Evolutionary conservation across 2,888 invertebrate species (phyloP).

Genomic region (Sarcophaga caerulescens): DNA sequence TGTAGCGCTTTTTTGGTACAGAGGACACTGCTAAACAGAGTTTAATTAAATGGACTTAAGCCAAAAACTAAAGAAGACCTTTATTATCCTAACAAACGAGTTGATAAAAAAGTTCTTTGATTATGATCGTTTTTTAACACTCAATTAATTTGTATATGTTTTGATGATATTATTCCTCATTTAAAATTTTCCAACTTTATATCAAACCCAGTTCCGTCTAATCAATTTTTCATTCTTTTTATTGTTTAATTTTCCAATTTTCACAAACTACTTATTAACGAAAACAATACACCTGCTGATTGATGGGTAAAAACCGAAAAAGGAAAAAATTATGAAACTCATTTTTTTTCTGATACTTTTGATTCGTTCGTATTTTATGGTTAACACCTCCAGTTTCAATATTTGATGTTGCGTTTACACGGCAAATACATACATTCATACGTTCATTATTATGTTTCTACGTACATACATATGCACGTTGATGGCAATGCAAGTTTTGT

Average conservation of each 20-base stretch:
- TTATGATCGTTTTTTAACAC: not conserved
- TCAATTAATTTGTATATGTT: slow-evolving; percentile 3
- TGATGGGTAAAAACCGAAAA: slow-evolving; percentile 46
- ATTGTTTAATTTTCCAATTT: slow-evolving; percentile 61
- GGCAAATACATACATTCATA: not conserved
- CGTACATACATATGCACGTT: not conserved
- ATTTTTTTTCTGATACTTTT: slow-evolving; percentile 53
- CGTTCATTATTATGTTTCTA: not conserved
- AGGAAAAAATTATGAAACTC: slow-evolving; percentile 21
- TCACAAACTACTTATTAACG: slow-evolving; percentile 63
- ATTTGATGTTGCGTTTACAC: slow-evolving; percentile 43
- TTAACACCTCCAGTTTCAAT: slow-evolving; percentile 57
- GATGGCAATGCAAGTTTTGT: not conserved
- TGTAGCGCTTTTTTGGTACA: too few relatives aligned
- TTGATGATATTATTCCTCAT: not conserved
- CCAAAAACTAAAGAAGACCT: too few relatives aligned
- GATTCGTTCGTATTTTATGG: slow-evolving; percentile 66
- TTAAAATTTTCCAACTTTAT: slow-evolving; percentile 16
- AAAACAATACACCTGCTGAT: slow-evolving; percentile 67
- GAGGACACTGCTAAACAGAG: too few relatives aligned
- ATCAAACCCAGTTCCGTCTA: slow-evolving; percentile 28
- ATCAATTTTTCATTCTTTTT: slow-evolving; percentile 50
- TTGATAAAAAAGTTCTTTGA: not conserved
- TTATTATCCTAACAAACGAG: not conserved
- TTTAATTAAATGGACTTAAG: too few relatives aligned